phyloP scores from a whole-genome alignment of 2,113 vertebrate genomes.

The Diphyllodes magnificus region DNA sequence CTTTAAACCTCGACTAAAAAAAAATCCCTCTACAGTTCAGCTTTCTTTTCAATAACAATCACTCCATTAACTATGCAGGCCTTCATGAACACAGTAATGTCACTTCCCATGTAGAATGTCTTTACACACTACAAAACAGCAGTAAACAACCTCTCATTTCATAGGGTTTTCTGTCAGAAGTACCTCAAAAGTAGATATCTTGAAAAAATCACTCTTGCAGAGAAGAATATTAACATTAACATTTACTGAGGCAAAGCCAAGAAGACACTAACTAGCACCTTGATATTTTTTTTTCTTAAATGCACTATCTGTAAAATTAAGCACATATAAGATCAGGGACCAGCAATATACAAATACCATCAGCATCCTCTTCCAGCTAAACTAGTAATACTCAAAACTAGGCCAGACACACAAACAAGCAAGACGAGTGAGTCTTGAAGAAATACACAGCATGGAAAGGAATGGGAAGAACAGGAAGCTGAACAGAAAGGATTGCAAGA shows the following conservation, averaged over 20 bases:
- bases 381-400: slow-evolving; percentile 33
- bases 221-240: slow-evolving; percentile 55
- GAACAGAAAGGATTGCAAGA: slow-evolving; percentile 27
- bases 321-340: slow-evolving; percentile 34
- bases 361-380: slow-evolving; percentile 8
- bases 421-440: neutral
- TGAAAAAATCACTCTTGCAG: slow-evolving; percentile 39
- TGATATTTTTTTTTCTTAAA: slow-evolving; percentile 35
- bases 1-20: slow-evolving; percentile 55
- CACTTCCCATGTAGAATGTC: slow-evolving; percentile 24
- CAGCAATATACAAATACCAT: slow-evolving; percentile 49
- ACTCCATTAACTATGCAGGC: slow-evolving; percentile 22
- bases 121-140: slow-evolving; percentile 25
- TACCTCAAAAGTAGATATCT: slow-evolving; percentile 61
- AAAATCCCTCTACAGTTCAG: slow-evolving; percentile 63
- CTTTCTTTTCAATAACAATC: neutral
- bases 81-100: slow-evolving; percentile 33
- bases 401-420: slow-evolving; percentile 4
- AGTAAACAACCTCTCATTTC: slow-evolving; percentile 37
- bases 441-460: neutral
- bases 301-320: slow-evolving; percentile 25
- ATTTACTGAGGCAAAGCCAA: slow-evolving; percentile 55
- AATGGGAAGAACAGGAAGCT: slow-evolving; percentile 28
- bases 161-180: slow-evolving; percentile 50
- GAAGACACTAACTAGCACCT: slow-evolving; percentile 64